Percentiles rank a stretch among this genome's conserved stretches.
phyloP scores from a whole-genome alignment of 2,888 invertebrate genomes.

The Philaethria dido region DNA sequence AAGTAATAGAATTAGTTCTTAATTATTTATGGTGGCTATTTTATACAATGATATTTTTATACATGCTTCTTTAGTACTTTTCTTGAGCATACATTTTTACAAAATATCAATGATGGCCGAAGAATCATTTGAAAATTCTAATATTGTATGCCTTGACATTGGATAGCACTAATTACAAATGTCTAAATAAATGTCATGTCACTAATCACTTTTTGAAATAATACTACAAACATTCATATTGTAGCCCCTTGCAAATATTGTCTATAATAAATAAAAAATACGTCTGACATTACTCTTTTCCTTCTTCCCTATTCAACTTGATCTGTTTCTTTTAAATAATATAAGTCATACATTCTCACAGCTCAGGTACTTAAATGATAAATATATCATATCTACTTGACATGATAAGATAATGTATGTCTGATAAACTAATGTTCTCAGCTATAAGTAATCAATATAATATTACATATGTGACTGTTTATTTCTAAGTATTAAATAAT shows the following conservation, averaged over 20 bases:
- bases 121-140: background rate
- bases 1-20: constrained; percentile 1
- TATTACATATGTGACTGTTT: constrained; percentile 11
- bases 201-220: background rate
- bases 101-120: background rate
- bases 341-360: background rate
- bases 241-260: constrained; percentile 5
- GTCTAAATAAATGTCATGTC: background rate
- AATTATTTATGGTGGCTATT: constrained; percentile 1
- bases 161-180: background rate
- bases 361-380: background rate
- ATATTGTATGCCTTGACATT: background rate
- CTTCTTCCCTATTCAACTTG: background rate
- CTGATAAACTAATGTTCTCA: constrained; percentile 39
- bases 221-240: background rate
- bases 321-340: background rate
- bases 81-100: constrained; percentile 1
- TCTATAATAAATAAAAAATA: constrained; percentile 2
- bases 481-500: constrained; percentile 3
- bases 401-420: constrained; percentile 45
- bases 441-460: constrained; percentile 31
- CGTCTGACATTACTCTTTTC: background rate
- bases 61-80: constrained; percentile 3
- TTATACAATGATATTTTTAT: constrained; percentile 11
- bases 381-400: constrained; percentile 27